These are phyloP conservation scores for Limnothrissa miodon DNA, from an alignment of 2,113 vertebrate genomes.

Conservation along the genomic window DNA sequence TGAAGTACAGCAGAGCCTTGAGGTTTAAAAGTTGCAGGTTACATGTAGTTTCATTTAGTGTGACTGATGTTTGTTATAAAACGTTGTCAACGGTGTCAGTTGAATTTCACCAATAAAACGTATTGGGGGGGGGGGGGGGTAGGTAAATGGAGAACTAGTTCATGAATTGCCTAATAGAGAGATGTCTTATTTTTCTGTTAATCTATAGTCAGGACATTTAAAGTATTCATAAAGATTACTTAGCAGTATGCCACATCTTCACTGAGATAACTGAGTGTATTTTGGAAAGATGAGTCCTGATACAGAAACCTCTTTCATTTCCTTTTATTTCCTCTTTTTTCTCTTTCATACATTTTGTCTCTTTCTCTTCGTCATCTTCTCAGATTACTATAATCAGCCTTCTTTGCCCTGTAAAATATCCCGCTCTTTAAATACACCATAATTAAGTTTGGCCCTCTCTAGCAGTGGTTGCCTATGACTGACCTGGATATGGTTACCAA, in stretches of 20 bases:
- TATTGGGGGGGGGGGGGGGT: too few species aligned
- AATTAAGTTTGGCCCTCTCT: constrained; percentile 44
- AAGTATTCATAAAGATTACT: neutral
- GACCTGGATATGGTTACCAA: constrained; percentile 57
- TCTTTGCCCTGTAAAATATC: constrained; percentile 4
- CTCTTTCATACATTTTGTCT: neutral
- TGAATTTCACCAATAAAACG: too few species aligned
- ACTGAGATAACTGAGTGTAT: neutral
- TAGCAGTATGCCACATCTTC: neutral
- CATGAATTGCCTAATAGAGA: neutral
- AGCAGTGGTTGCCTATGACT: constrained; percentile 21
- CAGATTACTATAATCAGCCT: constrained; percentile 18
- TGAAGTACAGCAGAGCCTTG: neutral
- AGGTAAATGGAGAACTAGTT: too few species aligned
- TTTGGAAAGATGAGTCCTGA: neutral
- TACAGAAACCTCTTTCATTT: neutral
- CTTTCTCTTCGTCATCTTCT: neutral
- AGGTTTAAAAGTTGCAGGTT: neutral
- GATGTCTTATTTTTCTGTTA: neutral
- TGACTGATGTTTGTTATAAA: neutral
- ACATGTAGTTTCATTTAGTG: neutral
- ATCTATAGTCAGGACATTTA: neutral
- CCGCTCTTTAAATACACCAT: constrained; percentile 26
- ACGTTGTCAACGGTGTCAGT: neutral
- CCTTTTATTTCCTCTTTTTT: neutral